These are phyloP conservation scores for Sebastes schlegelii DNA, from an alignment of 2,113 vertebrate species.

Conservation along the genomic window DNA sequence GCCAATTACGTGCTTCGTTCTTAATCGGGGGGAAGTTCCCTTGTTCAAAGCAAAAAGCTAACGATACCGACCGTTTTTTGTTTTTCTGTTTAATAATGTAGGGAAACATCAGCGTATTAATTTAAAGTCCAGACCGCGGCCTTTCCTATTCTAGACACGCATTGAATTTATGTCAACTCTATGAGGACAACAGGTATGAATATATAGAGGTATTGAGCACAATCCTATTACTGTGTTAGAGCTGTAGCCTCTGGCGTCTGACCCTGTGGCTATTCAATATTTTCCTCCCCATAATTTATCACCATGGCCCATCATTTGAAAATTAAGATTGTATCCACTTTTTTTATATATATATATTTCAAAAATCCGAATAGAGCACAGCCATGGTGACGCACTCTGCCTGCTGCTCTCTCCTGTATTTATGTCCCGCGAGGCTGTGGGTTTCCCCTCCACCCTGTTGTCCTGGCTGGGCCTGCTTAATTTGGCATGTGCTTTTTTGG, in stretches of 20 bases:
- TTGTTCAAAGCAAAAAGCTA: constrained; percentile 60
- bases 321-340: constrained; percentile 30
- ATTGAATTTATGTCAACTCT: constrained; percentile 14
- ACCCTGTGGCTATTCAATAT: constrained; percentile 20
- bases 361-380: constrained; percentile 19
- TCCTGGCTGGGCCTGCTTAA: constrained; percentile 57
- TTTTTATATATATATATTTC: constrained; percentile 8
- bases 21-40: constrained; percentile 57
- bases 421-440: constrained; percentile 49
- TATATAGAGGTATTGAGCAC: constrained; percentile 12
- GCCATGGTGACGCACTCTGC: neutral
- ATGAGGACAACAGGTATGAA: constrained; percentile 1
- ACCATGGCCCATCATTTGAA: constrained; percentile 20
- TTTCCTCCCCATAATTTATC: constrained; percentile 19
- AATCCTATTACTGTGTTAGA: constrained; percentile 24
- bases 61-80: constrained; percentile 1
- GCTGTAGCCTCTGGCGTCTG: neutral
- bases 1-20: constrained; percentile 46
- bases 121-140: neutral
- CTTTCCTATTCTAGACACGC: constrained; percentile 7
- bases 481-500: constrained; percentile 70
- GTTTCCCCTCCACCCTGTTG: constrained; percentile 62
- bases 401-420: constrained; percentile 32
- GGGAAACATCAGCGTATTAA: constrained; percentile 32
- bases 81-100: constrained; percentile 25